Conservation (phyloP, 2,113 vertebrate species). For the Odontophorus gujanensis region DNA sequence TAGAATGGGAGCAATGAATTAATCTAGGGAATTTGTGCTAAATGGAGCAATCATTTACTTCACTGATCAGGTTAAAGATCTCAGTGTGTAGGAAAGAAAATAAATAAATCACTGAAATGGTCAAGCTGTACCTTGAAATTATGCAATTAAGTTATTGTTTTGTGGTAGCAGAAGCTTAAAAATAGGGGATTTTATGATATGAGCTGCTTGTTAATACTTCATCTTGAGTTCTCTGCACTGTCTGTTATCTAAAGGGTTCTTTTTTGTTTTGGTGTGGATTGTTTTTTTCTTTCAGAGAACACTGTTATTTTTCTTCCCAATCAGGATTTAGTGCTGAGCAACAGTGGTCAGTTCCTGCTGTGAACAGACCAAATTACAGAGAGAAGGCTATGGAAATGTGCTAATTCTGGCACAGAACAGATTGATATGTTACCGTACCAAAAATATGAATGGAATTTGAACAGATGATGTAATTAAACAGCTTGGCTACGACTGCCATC, state of each 20-base stretch:
- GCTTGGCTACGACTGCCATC: not conserved
- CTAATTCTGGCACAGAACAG: not conserved
- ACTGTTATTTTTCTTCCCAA: not conserved
- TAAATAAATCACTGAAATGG: slow-evolving; percentile 5
- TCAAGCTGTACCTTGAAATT: slow-evolving; percentile 25
- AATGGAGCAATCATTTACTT: slow-evolving; percentile 49
- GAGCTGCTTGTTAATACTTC: not conserved
- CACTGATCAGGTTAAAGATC: slow-evolving; percentile 48
- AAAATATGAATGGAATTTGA: not conserved
- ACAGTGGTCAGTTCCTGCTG: not conserved
- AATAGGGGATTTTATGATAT: not conserved
- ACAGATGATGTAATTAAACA: not conserved
- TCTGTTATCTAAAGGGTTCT: not conserved
- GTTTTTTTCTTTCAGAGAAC: not conserved
- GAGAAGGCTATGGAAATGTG: not conserved
- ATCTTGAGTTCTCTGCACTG: not conserved
- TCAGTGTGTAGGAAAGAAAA: not conserved
- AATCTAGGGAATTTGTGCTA: slow-evolving; percentile 43
- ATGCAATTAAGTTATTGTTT: not conserved
- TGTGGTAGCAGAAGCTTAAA: not conserved
- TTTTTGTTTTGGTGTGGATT: not conserved
- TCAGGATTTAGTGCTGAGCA: not conserved
- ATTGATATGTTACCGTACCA: not conserved
- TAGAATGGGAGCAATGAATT: slow-evolving; percentile 32
- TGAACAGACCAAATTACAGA: not conserved